phyloP scores from a whole-genome alignment of 2,888 invertebrate genomes.

The Pseudococcus jackbeardsleyi region DNA sequence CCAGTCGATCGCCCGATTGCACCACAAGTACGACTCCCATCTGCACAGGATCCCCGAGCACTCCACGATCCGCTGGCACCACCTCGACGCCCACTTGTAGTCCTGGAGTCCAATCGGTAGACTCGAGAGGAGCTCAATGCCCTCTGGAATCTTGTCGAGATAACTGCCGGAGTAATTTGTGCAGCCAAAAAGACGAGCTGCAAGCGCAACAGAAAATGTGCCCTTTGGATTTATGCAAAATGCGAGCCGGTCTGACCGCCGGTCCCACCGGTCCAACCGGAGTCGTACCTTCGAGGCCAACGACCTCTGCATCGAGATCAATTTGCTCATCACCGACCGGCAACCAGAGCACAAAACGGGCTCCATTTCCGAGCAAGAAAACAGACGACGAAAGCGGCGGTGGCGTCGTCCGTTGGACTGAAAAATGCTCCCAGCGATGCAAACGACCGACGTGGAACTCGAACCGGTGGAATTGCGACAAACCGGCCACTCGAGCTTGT shows the following conservation, averaged over 20 bases:
- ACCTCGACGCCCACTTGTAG: not conserved
- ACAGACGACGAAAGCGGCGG: slow-evolving; percentile 55
- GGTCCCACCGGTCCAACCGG: not conserved
- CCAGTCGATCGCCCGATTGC: not conserved
- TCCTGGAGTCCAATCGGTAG: slow-evolving; percentile 11
- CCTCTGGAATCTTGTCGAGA: not conserved
- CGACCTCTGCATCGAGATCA: not conserved
- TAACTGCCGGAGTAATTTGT: not conserved
- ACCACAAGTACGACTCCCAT: not conserved
- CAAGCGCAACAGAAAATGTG: not conserved
- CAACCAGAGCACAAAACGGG: slow-evolving; percentile 4
- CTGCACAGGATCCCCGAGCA: not conserved
- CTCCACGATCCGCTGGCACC: not conserved
- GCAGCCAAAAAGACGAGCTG: not conserved
- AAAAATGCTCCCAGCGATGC: slow-evolving; percentile 41
- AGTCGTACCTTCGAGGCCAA: not conserved
- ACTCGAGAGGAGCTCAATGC: slow-evolving; percentile 9
- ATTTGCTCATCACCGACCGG: slow-evolving; percentile 19
- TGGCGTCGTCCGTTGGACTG: slow-evolving; percentile 58
- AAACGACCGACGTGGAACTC: slow-evolving; percentile 49
- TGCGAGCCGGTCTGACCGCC: not conserved
- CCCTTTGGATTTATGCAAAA: slow-evolving; percentile 19
- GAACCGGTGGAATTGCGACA: slow-evolving; percentile 49
- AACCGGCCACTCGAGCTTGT: not conserved
- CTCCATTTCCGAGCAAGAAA: slow-evolving; percentile 8